Base-by-base conservation (phyloP, 2,113 vertebrate genomes). In the Vulpes ferrilata region DNA sequence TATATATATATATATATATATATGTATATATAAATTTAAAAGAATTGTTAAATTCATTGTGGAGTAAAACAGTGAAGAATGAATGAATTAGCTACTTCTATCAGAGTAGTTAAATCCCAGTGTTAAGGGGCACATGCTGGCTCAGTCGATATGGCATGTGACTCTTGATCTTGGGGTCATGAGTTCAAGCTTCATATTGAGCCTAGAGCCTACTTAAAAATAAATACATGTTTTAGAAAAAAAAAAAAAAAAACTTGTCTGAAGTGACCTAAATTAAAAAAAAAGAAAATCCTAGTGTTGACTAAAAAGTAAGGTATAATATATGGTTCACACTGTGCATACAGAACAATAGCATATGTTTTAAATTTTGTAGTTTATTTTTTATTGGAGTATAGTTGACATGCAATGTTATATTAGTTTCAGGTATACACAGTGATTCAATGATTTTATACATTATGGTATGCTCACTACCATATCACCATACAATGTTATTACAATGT, bases 91-190 rank as follows among this genome's bases (percentile, higher is more conserved):
- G 13, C 67, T 67, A n/a, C 13, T 92, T 73, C 1, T 60, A 15
- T 96, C 53, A 43, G 11, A 83, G 38, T 79, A 83, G 27, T 88
- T 96, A 85, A 95, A 69, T 74, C 38, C 89, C 38, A 91, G 12
- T 76, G 25, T 76, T 76, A 13, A 76, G 43, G 43, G 13, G 43
- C 25, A 25, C 43, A 7, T 25, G 43, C 73, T 76, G 43, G 38
- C 43, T 51, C 43, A 76, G 43, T 76, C 43, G 27, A 3, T 51
- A 76, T 3, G 15, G 13, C 23, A 51, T 30, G 43, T 25, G 23
- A 51, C 73, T 48, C 73, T 76, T 76, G 43, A 51, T 76, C 23
- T 51, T 7, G 7, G 43, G 73, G 25, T 76, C 23, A 25, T 76
- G 73, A 76, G 43, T 76, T 51, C 43, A 76, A 30, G 73, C 43